Conservation (phyloP, 2,113 vertebrate genomes). For the Protobothrops mucrosquamatus region DNA sequence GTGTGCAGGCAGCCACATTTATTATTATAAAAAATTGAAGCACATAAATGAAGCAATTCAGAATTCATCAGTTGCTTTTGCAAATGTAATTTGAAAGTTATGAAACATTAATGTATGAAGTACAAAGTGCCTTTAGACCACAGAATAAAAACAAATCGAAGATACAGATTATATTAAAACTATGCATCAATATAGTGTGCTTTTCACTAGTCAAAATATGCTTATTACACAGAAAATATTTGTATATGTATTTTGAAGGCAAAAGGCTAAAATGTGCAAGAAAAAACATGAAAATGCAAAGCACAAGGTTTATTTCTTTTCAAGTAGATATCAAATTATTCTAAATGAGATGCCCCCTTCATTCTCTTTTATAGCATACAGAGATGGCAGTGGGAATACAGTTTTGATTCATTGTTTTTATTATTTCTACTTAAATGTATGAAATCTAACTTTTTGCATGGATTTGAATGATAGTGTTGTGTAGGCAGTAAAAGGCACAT, state of each 20-base stretch:
- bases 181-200: conserved; percentile 26
- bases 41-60: conserved; percentile 52
- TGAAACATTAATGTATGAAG: conserved; percentile 58
- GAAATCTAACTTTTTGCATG: background rate
- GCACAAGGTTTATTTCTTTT: background rate
- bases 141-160: conserved; percentile 41
- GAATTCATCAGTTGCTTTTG: conserved; percentile 47
- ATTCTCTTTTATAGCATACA: background rate
- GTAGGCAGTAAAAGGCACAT: background rate
- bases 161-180: conserved; percentile 47
- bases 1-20: conserved; percentile 17
- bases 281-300: background rate
- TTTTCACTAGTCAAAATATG: background rate
- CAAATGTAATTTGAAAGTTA: conserved; percentile 57
- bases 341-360: background rate
- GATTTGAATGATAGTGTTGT: background rate
- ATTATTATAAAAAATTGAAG: conserved; percentile 53
- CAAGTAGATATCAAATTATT: background rate
- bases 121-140: conserved; percentile 41
- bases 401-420: background rate
- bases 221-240: conserved; percentile 20
- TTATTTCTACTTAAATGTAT: background rate
- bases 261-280: background rate
- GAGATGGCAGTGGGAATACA: background rate
- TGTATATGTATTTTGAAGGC: background rate